phyloP scores from a whole-genome alignment of 2,113 vertebrate genomes.

The Sylvia atricapilla region DNA sequence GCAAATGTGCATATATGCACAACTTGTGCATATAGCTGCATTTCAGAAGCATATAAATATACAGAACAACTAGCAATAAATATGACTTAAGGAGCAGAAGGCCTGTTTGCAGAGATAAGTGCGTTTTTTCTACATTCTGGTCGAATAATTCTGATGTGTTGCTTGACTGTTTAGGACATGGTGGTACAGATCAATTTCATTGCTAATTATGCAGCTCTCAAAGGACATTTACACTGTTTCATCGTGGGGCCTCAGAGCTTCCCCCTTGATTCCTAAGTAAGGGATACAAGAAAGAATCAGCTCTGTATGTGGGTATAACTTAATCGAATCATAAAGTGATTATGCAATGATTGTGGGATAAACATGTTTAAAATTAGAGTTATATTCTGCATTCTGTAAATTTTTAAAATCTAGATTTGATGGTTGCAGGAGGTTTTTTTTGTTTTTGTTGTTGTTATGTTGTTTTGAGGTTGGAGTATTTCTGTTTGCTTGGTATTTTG shows the following conservation, averaged over 20 bases:
- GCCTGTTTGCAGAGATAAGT: neutral
- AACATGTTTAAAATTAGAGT: neutral
- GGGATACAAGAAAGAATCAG: neutral
- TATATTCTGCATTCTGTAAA: neutral
- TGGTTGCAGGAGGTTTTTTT: rapidly evolving
- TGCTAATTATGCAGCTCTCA: neutral
- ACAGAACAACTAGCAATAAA: neutral
- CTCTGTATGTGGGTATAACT: neutral
- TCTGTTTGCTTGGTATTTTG: neutral
- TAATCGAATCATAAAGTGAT: neutral
- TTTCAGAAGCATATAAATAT: neutral
- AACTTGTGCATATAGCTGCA: neutral
- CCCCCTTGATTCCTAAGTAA: neutral
- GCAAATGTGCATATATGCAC: neutral
- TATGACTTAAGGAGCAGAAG: neutral
- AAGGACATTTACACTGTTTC: neutral
- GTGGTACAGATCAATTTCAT: neutral
- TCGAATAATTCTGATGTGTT: neutral
- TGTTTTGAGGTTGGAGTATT: neutral
- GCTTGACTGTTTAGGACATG: neutral
- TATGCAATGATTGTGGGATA: neutral
- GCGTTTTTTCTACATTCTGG: rapidly evolving
- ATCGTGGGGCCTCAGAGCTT: neutral
- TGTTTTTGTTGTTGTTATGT: neutral
- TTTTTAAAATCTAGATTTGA: neutral